Base-by-base conservation (phyloP, 2,797 vertebrate species). In the Betta splendens region DNA sequence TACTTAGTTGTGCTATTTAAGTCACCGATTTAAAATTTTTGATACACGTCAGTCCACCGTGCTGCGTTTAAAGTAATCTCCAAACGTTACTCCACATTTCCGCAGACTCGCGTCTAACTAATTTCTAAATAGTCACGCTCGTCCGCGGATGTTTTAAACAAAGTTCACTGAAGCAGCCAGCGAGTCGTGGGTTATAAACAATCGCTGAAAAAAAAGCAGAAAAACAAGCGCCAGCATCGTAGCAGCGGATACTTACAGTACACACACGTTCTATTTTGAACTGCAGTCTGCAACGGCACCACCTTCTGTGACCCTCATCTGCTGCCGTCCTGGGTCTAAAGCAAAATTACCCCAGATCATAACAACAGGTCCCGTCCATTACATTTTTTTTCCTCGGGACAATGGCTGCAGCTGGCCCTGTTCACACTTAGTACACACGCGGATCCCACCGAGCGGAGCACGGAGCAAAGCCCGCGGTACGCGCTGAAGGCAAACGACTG, bases 351-450 rank as follows among this genome's bases (percentile, higher is more conserved):
- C 84, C 84, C 74, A 78, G 85, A 90, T 90, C 85, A 89, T 86
- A 89, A 90, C 90, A 92, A 88, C 91, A 89, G 85, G 86, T 92
- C 81, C 82, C 74, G 81, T 83, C 76, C 85, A 80, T 77, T 86
- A 77, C 79, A 79, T 75, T 81, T 70, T 64, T n/a, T 61, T 54
- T 60, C 69, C 58, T 69, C 69, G 79, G 79, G 76, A 84, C 78
- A 86, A 83, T 85, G 77, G 83, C 72, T 59, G 72, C 67, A 55
- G 75, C 53, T 84, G 62, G 51, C 66, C 43, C 64, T 58, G 17
- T 69, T 87, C 73, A 73, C 72, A 60, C 70, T 79, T 22, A 42
- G 62, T 50, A 68, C 69, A 57, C 72, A 73, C 68, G 69, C 72
- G 43, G 80, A 83, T 84, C 72, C 72, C 70, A 76, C 38, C 60